phyloP scores from a whole-genome alignment of 2,888 invertebrate genomes.

The Drosophila mimetica region DNA sequence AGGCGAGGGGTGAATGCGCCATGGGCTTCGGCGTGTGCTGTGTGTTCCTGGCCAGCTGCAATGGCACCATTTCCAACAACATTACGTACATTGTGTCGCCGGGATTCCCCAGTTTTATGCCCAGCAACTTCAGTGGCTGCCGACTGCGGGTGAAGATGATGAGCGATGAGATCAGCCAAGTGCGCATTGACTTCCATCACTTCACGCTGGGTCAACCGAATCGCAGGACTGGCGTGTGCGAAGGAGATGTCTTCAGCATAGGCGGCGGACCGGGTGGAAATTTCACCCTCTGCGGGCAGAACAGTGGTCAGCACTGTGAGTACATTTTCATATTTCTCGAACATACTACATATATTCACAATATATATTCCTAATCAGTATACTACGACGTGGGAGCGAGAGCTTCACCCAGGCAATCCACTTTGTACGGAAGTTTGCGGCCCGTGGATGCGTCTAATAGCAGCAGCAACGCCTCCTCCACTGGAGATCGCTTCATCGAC shows the following conservation, averaged over 20 bases:
- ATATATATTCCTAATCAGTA: constrained; percentile 58
- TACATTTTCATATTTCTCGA: constrained; percentile 40
- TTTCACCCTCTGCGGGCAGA: constrained; percentile 91
- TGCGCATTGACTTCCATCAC: constrained; percentile 93
- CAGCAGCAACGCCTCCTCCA: constrained; percentile 12
- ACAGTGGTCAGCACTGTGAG: constrained; percentile 93
- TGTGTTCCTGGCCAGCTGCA: constrained; percentile 91
- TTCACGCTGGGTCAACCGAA: constrained; percentile 94
- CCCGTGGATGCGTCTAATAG: constrained; percentile 53
- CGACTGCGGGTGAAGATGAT: constrained; percentile 90
- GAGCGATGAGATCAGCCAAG: constrained; percentile 91
- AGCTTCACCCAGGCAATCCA: constrained; percentile 69
- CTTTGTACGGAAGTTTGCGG: constrained; percentile 68
- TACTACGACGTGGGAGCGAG: constrained; percentile 83
- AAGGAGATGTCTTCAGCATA: constrained; percentile 89
- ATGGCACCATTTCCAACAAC: constrained; percentile 90
- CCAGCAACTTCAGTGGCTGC: constrained; percentile 88
- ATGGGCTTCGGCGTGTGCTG: constrained; percentile 94
- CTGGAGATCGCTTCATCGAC: constrained; percentile 69
- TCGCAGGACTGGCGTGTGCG: constrained; percentile 90
- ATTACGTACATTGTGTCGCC: constrained; percentile 93
- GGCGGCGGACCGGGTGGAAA: constrained; percentile 86
- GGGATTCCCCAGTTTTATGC: constrained; percentile 91
- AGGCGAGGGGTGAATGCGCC: constrained; percentile 91
- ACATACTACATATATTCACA: too few species aligned